Evolutionary conservation across 1,140 invertebrate species (phyloP), one percentile per base, ranked within the genome.

Genomic region (Paramacrobiotus metropolitanus): DNA sequence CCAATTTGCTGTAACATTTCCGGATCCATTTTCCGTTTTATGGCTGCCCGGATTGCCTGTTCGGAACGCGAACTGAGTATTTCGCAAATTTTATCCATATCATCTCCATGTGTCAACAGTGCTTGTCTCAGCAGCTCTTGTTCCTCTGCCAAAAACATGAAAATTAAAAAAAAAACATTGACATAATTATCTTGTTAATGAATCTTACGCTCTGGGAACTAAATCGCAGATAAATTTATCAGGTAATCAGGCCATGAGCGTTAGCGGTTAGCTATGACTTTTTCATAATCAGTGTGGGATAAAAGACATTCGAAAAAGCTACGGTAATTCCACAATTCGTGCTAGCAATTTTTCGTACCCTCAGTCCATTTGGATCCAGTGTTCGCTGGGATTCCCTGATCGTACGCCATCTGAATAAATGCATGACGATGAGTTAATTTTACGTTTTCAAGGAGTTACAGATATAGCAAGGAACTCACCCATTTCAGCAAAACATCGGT

Each of bases 1-100:
- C 48, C 48, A 28, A 55, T 55, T 24, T 15, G 24, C 48, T 55
- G 15, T 28, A 15, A 24, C 15, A 55, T 9, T 20, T 15, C 24
- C 15, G 48, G 48, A 55, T 55, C 48, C 4, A 55, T 4, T 55
- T 55, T 55, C 48, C 48, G 48, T 55, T 55, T 55, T 15, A 55
- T 28, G 28, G 48, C 48, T 28, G 48, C 48, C 9, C 48, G 48
- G 28, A 55, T 55, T 15, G 48, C 48, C 48, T 55, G 48, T 55
- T 55, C 48, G 15, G 48, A 20, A 9, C 48, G 15, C 48, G 24
- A 20, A 24, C 4, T 15, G 4, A 55, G 24, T 24, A 24, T 28
- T 24, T 55, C 48, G 48, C 48, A 55, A 24, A 55, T 55, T 24
- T 55, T 55, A 24, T 15, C 15, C 48, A 55, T 55, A 24, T 55